Base-by-base conservation (phyloP, 2,797 vertebrate species). In the Enteromius paludinosus region DNA sequence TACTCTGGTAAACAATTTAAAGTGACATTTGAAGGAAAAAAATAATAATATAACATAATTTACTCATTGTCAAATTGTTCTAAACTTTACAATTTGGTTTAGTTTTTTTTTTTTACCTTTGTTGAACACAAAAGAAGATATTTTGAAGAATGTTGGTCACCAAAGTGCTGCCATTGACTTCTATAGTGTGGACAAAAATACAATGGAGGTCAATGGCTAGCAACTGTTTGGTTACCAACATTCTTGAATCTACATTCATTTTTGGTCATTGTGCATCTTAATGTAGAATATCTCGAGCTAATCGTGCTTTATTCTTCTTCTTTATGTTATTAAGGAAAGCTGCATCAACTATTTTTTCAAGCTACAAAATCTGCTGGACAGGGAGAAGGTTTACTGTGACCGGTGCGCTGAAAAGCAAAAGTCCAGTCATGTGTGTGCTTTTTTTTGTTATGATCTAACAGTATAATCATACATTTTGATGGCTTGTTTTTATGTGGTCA, bases 301-400 rank as follows among this genome's bases (percentile, higher is more conserved):
- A 49, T 61, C 2, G 5, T 15, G 47, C 47, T 43, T 14, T 15
- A 43, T 69, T 45, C 4, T 45, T 45, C 14, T 33, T 52, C 17
- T 28, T 68, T 56, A 18, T 73, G 30, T 65, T 85, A 80, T 86
- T 45, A 83, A 94, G 94, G 89, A 89, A 69, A 30, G 54, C 62
- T 93, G 93, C 85, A 64, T 95, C 17, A 68, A 35, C 1, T 91
- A 89, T 8, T 94, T 92, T 86, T 93, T 94, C 28, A 28, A 90
- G 77, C 54, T 54, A 1, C 92, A 94, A 86, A 86, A 88, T 52
- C 88, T 95, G 8, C 81, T 0, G 0, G 88, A 65, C 23, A 82
- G 59, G 5, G 82, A 95, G 25, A 15, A 80, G 76, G 92, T 89
- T 85, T 90, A 86, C 47, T 95, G 94, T 89, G 61, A 45, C 2